Conservation (phyloP, 1,140 invertebrate species). For the Eupeodes corollae region DNA sequence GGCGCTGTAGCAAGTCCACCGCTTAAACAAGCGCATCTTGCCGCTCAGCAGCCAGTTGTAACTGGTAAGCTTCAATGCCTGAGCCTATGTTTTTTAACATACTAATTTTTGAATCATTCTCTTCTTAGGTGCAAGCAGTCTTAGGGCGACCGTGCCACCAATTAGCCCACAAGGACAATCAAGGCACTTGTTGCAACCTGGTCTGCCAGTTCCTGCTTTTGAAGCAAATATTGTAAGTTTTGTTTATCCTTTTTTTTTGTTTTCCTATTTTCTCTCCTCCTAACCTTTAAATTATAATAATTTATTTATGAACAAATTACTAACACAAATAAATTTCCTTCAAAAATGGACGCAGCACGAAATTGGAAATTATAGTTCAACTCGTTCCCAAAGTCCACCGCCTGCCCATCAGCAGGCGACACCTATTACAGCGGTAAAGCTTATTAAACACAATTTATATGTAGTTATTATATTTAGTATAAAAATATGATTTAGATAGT, state of each 20-base stretch:
- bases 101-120: not conserved
- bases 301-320: not conserved
- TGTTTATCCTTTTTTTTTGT: not conserved
- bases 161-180: constrained; percentile 51
- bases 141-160: constrained; percentile 46
- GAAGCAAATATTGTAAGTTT: constrained; percentile 59
- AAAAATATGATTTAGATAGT: not conserved
- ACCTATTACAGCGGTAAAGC: constrained; percentile 60
- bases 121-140: constrained; percentile 30
- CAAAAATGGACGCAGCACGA: constrained; percentile 40
- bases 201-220: constrained; percentile 47
- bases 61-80: constrained; percentile 24
- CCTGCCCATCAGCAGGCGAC: constrained; percentile 71
- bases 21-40: constrained; percentile 44
- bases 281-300: not conserved
- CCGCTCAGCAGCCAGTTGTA: constrained; percentile 37
- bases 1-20: constrained; percentile 48
- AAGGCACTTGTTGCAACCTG: constrained; percentile 40
- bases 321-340: constrained; percentile 1
- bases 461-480: too few species aligned
- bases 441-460: not conserved
- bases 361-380: constrained; percentile 35
- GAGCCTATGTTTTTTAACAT: not conserved
- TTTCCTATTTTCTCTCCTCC: not conserved
- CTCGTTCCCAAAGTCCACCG: constrained; percentile 53